phyloP scores from a whole-genome alignment of 2,888 invertebrate species.

The Drosophila colorata region DNA sequence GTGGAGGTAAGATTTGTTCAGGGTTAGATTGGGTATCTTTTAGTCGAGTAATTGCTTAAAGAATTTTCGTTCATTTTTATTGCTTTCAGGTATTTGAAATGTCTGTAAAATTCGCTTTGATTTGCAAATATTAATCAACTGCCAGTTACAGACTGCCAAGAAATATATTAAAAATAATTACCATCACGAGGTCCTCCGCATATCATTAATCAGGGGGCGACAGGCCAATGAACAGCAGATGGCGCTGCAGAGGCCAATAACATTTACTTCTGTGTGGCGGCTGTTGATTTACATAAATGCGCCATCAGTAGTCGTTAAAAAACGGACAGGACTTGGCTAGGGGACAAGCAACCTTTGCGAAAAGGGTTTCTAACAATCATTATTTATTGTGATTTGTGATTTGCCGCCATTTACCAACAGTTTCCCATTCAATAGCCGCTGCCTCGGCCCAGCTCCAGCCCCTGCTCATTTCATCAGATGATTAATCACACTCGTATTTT shows the following conservation, averaged over 20 bases:
- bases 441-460: too few species aligned
- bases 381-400: conserved; percentile 80
- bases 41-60: background rate
- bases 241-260: conserved; percentile 41
- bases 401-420: conserved; percentile 68
- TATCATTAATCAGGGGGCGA: conserved; percentile 65
- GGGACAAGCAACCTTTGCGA: conserved; percentile 19
- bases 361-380: conserved; percentile 65
- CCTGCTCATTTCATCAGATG: conserved; percentile 35
- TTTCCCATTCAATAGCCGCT: conserved; percentile 1
- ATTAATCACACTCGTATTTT: conserved; percentile 74
- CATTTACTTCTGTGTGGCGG: conserved; percentile 47
- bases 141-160: conserved; percentile 62
- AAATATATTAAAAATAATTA: conserved; percentile 76
- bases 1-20: too few species aligned
- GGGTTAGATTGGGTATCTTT: background rate
- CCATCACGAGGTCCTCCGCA: conserved; percentile 48
- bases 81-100: conserved; percentile 18
- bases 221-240: conserved; percentile 42
- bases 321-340: conserved; percentile 18
- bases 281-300: conserved; percentile 71
- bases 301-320: conserved; percentile 69
- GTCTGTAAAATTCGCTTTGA: conserved; percentile 22
- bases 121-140: conserved; percentile 69
- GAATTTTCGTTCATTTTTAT: conserved; percentile 1